These are phyloP conservation scores for Triplophysa bombifrons DNA, from an alignment of 2,797 vertebrate species.

Conservation along the genomic window DNA sequence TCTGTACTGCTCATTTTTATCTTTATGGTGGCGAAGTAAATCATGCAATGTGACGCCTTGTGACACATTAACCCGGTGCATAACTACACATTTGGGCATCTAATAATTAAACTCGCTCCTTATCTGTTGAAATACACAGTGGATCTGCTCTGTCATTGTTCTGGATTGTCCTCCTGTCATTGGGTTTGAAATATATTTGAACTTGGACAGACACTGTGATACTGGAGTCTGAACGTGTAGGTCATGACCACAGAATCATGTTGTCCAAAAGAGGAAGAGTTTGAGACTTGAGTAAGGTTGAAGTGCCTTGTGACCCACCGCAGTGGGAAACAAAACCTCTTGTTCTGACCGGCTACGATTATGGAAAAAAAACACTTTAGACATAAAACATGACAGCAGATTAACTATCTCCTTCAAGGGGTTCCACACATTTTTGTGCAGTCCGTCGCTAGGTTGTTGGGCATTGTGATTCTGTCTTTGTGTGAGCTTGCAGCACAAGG, in stretches of 20 bases:
- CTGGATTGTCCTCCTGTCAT: neutral
- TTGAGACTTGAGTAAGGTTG: conserved; percentile 39
- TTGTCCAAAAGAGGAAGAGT: conserved; percentile 1
- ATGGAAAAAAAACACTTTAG: conserved; percentile 85
- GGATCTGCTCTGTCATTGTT: neutral
- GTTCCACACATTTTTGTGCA: conserved; percentile 57
- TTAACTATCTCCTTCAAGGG: conserved; percentile 73
- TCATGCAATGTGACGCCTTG: neutral
- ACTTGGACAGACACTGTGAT: neutral
- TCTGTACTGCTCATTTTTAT: neutral
- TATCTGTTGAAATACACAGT: neutral
- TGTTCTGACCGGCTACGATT: conserved; percentile 78
- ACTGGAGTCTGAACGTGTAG: neutral
- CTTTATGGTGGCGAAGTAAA: conserved; percentile 2
- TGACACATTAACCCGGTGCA: conserved; percentile 18
- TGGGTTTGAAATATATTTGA: neutral
- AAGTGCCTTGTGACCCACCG: conserved; percentile 51
- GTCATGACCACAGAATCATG: conserved; percentile 3
- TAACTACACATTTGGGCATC: neutral
- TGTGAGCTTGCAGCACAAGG: neutral
- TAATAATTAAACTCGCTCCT: conserved; percentile 28
- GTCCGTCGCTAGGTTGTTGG: conserved; percentile 72
- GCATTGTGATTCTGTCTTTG: conserved; percentile 62
- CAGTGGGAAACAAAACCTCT: conserved; percentile 82
- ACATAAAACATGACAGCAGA: conserved; percentile 81